These are phyloP conservation scores for Sebastes iracundus DNA, from an alignment of 2,797 vertebrate genomes.

Conservation along the genomic window DNA sequence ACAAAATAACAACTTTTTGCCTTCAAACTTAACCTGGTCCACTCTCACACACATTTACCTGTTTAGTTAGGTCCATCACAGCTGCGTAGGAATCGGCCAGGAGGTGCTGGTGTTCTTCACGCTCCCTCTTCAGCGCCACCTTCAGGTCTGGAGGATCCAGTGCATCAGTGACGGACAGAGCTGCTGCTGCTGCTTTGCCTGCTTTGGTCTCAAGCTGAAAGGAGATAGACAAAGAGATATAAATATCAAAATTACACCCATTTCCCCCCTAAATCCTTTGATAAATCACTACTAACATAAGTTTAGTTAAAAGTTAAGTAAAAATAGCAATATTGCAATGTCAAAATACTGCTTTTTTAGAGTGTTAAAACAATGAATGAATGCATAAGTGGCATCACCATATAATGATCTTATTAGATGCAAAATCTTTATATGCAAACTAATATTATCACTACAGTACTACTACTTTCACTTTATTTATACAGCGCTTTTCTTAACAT, in stretches of 20 bases:
- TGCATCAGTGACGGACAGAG: slow-evolving; percentile 73
- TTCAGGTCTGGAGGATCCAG: slow-evolving; percentile 89
- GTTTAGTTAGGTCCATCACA: slow-evolving; percentile 97
- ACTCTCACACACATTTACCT: slow-evolving; percentile 46
- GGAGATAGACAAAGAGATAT: neutral
- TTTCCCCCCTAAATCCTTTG: too few species aligned
- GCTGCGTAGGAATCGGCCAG: slow-evolving; percentile 95
- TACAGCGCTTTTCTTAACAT: neutral
- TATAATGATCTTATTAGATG: neutral
- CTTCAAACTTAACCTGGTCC: neutral
- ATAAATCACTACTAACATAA: too few species aligned
- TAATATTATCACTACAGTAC: neutral
- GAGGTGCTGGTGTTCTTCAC: slow-evolving; percentile 96
- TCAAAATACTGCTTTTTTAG: neutral
- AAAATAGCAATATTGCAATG: neutral
- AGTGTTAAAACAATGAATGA: neutral
- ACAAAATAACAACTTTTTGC: neutral
- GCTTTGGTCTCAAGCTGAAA: slow-evolving; percentile 90
- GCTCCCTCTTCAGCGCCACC: slow-evolving; percentile 89
- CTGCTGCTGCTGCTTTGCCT: slow-evolving; percentile 79
- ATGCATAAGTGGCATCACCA: neutral
- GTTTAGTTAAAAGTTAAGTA: neutral
- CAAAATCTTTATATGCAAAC: neutral
- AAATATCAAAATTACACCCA: neutral
- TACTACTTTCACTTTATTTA: neutral